A percentile compares a stretch with the other conserved stretches of the same genome.
Evolutionary conservation across 2,888 invertebrate genomes (phyloP).

Genomic region (Drosophila ezoana): DNA sequence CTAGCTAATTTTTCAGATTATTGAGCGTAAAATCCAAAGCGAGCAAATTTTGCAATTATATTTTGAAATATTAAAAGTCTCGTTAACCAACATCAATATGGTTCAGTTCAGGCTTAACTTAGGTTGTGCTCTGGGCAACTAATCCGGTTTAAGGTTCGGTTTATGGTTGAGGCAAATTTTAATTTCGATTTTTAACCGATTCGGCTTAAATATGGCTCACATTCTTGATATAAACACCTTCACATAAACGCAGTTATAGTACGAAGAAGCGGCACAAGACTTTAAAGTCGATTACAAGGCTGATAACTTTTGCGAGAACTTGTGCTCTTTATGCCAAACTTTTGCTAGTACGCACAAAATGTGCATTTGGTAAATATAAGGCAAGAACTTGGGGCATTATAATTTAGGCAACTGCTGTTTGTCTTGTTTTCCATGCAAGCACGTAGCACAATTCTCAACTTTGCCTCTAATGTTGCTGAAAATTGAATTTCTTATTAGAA

Average conservation of each 20-base stretch:
- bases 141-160: too few relatives aligned
- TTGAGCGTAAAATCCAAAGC: too few relatives aligned
- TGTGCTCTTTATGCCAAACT: neutral
- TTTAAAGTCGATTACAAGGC: neutral
- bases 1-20: too few relatives aligned
- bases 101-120: too few relatives aligned
- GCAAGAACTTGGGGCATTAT: conserved; percentile 23
- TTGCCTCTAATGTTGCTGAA: conserved; percentile 81
- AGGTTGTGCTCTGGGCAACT: too few relatives aligned
- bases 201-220: too few relatives aligned
- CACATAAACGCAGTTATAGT: neutral
- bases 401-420: conserved; percentile 45
- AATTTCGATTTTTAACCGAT: too few relatives aligned
- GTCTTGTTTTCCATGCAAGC: conserved; percentile 34
- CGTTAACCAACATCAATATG: too few relatives aligned
- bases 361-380: conserved; percentile 8
- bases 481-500: conserved; percentile 80
- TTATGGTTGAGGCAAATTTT: too few relatives aligned
- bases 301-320: neutral
- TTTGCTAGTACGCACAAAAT: conserved; percentile 9
- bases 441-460: conserved; percentile 59
- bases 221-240: neutral
- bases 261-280: neutral
- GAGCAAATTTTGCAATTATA: too few relatives aligned
- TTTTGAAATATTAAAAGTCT: too few relatives aligned